Evolutionary conservation across 2,797 vertebrate species (phyloP).

Genomic region (Chromobotia macracanthus): DNA sequence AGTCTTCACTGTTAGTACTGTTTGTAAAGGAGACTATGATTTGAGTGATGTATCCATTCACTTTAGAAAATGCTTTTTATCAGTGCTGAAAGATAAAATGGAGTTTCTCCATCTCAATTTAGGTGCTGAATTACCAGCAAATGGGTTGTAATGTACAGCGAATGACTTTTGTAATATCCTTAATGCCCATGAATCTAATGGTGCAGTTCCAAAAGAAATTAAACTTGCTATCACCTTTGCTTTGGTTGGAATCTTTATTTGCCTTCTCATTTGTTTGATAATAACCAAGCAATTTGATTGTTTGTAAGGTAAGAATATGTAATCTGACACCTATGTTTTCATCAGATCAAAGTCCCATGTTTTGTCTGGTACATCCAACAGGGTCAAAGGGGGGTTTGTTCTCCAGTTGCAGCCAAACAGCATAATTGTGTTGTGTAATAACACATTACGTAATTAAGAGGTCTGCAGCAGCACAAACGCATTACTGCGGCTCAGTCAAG

Average conservation of each 20-base stretch:
- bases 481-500: constrained; percentile 34
- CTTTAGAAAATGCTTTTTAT: background rate
- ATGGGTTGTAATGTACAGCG: constrained; percentile 6
- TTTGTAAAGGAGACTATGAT: constrained; percentile 5
- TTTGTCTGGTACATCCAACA: background rate
- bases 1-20: background rate
- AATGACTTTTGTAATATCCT: constrained; percentile 11
- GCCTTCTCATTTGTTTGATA: constrained; percentile 39
- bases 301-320: constrained; percentile 5
- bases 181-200: background rate
- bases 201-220: constrained; percentile 3
- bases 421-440: constrained; percentile 68
- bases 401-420: constrained; percentile 24
- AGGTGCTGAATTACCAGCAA: background rate
- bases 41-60: background rate
- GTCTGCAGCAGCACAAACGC: constrained; percentile 42
- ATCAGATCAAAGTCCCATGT: background rate
- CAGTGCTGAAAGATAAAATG: background rate
- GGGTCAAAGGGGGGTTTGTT: constrained; percentile 47
- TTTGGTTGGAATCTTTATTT: constrained; percentile 15
- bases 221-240: background rate
- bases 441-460: constrained; percentile 67
- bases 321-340: background rate
- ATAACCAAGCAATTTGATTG: background rate
- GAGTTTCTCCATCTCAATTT: background rate